These are phyloP conservation scores for Philotrypesis tridentata DNA, from an alignment of 1,140 invertebrate species.

Conservation along the genomic window DNA sequence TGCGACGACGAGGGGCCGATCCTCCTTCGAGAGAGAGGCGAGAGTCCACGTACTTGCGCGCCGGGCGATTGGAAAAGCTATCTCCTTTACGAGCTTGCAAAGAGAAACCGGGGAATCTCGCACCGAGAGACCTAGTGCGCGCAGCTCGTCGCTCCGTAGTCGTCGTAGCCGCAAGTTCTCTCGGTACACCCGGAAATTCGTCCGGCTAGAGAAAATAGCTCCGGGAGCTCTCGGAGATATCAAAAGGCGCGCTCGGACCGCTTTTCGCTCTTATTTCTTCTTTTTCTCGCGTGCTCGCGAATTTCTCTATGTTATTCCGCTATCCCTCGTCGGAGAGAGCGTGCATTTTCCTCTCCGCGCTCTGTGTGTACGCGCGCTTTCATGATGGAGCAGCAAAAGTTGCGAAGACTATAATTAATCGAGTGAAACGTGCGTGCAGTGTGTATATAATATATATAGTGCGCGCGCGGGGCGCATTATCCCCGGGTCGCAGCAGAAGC, in stretches of 20 bases:
- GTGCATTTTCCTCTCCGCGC: neutral
- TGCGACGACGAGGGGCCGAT: neutral
- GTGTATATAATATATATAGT: too few species aligned
- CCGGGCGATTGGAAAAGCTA: constrained; percentile 42
- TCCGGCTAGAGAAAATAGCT: constrained; percentile 26
- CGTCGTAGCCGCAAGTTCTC: neutral
- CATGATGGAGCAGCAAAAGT: neutral
- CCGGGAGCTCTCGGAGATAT: constrained; percentile 3
- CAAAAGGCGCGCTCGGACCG: constrained; percentile 5
- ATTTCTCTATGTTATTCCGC: neutral
- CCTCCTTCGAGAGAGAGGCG: neutral
- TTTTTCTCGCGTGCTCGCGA: neutral
- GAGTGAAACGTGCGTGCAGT: neutral
- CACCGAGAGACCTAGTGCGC: neutral
- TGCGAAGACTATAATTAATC: neutral
- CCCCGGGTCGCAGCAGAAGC: too few species aligned
- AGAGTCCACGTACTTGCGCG: constrained; percentile 35
- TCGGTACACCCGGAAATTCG: constrained; percentile 26
- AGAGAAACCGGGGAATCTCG: constrained; percentile 4
- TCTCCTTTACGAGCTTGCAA: constrained; percentile 37
- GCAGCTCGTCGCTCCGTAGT: neutral
- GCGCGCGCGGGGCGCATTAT: too few species aligned
- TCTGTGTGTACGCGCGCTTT: too few species aligned
- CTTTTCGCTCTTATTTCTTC: neutral
- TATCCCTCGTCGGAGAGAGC: neutral